Evolutionary conservation across 2,888 invertebrate species (phyloP), one percentile per base, ranked within the genome.

Genomic region (Drosophila tripunctata): DNA sequence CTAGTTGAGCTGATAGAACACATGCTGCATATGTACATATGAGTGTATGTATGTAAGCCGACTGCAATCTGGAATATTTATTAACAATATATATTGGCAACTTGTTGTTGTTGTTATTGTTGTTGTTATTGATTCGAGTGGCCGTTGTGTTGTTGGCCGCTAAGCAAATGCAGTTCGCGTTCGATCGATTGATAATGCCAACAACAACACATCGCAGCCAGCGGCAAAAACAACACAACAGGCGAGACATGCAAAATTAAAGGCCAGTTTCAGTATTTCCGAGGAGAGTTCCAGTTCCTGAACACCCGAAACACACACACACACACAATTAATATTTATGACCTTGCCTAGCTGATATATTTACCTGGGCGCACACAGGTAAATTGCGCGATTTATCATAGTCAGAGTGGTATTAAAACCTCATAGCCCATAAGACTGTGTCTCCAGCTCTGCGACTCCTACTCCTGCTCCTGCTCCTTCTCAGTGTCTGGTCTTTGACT

Each of bases 161-260:
- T 83, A 83, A 80, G 68, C 68, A 83, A 85, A 81, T 79, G 83
- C 80, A 75, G 83, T 64, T 85, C 82, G 81, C 80, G 77, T 82
- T 79, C 87, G 83, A 83, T 84, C 83, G 81, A 87, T 84, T 87
- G 87, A 84, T 87, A 87, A 84, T 83, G 75, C 71, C 83, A 76
- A 70, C 70, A 73, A 62, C 75, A 68, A 58, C 63, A 58, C 19
- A 43, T 27, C 15, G 10, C 62, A 60, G 84, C 79, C 73, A 73
- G 54, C 73, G 81, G 75, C 74, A 47, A 66, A 57, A 60, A 75
- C 56, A 68, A 66, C 61, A 60, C 10, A 6, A 70, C 68, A 58
- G 66, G 50, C 62, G 56, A 66, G 56, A 75, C 79, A 79, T 84
- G 74, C 75, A 72, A 83, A 80, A 80, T 66, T 74, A 65, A 83